These are phyloP conservation scores for Alexandromys oeconomus DNA, from an alignment of 2,797 vertebrate genomes.

Conservation along the genomic window DNA sequence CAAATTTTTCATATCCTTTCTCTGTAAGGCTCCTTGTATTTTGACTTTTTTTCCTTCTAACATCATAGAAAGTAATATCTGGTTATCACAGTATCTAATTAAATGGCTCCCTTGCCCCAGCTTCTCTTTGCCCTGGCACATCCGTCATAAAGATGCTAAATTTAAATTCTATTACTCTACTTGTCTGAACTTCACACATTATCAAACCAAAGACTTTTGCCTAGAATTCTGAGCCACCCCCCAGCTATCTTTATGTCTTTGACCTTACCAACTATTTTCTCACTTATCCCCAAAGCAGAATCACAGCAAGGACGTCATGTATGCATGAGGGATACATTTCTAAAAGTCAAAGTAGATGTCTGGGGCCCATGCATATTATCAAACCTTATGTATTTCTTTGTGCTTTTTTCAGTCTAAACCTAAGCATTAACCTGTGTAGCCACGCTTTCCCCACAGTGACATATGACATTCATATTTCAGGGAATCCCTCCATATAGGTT, in stretches of 20 bases:
- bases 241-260: not conserved
- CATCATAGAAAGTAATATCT: conserved; percentile 54
- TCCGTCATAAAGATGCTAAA: conserved; percentile 4
- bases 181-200: conserved; percentile 26
- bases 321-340: not conserved
- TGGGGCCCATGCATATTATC: not conserved
- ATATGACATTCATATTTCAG: not conserved
- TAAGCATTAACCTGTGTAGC: not conserved
- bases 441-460: not conserved
- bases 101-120: conserved; percentile 12
- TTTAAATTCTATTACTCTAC: conserved; percentile 50
- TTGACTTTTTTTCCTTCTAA: conserved; percentile 51
- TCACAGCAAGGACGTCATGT: not conserved
- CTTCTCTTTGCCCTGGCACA: conserved; percentile 49
- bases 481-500: not conserved
- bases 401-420: not conserved
- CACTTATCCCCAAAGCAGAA: conserved; percentile 8
- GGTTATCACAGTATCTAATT: conserved; percentile 41
- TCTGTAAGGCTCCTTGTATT: conserved; percentile 20
- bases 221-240: not conserved
- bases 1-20: conserved; percentile 57
- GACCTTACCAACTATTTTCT: not conserved
- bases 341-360: not conserved
- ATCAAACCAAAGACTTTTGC: conserved; percentile 45
- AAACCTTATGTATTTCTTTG: not conserved